phyloP scores from a whole-genome alignment of 2,113 vertebrate genomes.

The Sapajus apella region DNA sequence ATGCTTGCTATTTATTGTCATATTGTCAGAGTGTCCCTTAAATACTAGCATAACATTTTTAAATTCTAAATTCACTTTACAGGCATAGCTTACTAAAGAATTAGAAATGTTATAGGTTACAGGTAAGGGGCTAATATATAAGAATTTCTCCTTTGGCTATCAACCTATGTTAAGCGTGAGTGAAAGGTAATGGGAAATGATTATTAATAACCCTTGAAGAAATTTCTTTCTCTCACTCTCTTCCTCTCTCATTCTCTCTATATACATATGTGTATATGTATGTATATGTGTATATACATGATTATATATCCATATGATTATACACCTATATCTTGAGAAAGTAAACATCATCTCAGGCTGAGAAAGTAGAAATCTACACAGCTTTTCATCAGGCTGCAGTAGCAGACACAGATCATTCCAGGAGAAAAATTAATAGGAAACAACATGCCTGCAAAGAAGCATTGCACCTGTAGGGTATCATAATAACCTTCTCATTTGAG shows the following conservation, averaged over 20 bases:
- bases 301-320: neutral
- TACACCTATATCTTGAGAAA: neutral
- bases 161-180: neutral
- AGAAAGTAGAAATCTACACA: neutral
- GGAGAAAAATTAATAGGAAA: neutral
- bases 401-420: neutral
- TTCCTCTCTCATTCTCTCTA: neutral
- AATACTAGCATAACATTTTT: neutral
- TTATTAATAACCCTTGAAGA: neutral
- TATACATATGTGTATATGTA: neutral
- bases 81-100: neutral
- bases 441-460: neutral
- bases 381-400: neutral
- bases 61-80: neutral
- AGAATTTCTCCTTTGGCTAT: neutral
- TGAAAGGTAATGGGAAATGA: neutral
- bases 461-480: rapidly evolving
- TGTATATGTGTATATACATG: neutral
- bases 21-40: neutral
- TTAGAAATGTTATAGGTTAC: neutral
- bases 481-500: neutral
- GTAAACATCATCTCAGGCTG: neutral
- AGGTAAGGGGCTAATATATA: neutral
- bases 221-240: neutral
- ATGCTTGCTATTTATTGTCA: neutral